phyloP scores from a whole-genome alignment of 2,113 vertebrate species.

The Naja naja region DNA sequence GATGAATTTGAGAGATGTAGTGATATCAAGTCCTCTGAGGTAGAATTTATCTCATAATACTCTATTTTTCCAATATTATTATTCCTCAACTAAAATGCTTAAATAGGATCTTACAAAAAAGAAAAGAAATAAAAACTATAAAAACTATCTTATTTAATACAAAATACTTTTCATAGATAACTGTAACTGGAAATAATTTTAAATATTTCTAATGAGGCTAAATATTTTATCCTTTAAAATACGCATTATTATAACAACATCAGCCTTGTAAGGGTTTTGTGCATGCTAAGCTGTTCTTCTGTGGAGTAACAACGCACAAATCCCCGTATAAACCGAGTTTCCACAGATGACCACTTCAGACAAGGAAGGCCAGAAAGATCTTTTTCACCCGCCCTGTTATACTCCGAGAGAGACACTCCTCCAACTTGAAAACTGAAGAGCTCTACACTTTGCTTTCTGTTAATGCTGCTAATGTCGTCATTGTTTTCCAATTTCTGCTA shows the following conservation, averaged over 20 bases:
- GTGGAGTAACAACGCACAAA: accelerated
- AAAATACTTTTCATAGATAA: not conserved
- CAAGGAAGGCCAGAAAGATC: not conserved
- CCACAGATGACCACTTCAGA: not conserved
- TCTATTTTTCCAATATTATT: not conserved
- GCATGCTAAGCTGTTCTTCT: accelerated
- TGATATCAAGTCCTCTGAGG: not conserved
- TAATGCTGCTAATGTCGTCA: not conserved
- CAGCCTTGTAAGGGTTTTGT: constrained; percentile 3
- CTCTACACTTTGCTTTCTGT: constrained; percentile 12
- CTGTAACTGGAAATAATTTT: not conserved
- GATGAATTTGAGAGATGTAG: not conserved
- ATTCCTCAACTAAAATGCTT: not conserved
- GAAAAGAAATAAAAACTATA: constrained; percentile 20
- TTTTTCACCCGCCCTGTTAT: not conserved
- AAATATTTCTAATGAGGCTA: constrained; percentile 49
- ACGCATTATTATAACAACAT: constrained; percentile 10
- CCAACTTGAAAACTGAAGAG: not conserved
- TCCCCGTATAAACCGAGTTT: not conserved
- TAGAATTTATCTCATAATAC: not conserved
- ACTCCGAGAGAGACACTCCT: not conserved
- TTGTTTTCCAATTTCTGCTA: not conserved
- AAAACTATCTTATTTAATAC: not conserved
- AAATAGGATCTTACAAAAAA: not conserved
- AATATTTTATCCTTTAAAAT: constrained; percentile 46